Percentiles rank a stretch among this genome's conserved stretches.
Conservation (phyloP, 1,140 invertebrate species). For the Drosophila tristis region DNA sequence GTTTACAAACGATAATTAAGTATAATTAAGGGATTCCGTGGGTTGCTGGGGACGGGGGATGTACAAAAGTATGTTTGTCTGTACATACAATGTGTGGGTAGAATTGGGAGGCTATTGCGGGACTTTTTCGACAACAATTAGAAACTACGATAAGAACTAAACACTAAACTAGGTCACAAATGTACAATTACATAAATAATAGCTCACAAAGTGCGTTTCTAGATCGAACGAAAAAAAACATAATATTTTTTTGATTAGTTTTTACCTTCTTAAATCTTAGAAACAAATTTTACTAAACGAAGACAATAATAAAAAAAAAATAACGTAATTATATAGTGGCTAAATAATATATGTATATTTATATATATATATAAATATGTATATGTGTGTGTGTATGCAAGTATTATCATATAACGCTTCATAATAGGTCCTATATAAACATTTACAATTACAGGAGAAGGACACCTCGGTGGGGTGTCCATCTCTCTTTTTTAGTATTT, state of each 20-base stretch:
- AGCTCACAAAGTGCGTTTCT: slow-evolving; percentile 59
- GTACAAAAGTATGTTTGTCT: no score
- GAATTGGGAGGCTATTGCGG: slow-evolving; percentile 35
- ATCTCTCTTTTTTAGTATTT: slow-evolving; percentile 24
- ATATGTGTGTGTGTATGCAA: slow-evolving; percentile 56
- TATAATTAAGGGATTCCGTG: slow-evolving; percentile 54
- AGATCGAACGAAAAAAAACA: slow-evolving; percentile 57
- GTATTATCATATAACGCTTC: slow-evolving; percentile 72
- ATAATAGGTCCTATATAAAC: slow-evolving; percentile 73
- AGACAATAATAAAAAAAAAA: slow-evolving; percentile 44
- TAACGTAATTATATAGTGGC: slow-evolving; percentile 47
- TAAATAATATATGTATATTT: slow-evolving; percentile 40
- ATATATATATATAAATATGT: slow-evolving; percentile 41
- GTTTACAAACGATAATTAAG: slow-evolving; percentile 49
- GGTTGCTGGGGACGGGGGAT: slow-evolving; percentile 4
- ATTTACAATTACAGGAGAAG: slow-evolving; percentile 74
- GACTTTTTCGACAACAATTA: slow-evolving; percentile 64
- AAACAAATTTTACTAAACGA: slow-evolving; percentile 63
- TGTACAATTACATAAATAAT: slow-evolving; percentile 66
- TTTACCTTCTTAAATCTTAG: slow-evolving; percentile 72
- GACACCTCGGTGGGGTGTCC: slow-evolving; percentile 15
- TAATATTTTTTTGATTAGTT: slow-evolving; percentile 28
- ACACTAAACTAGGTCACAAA: slow-evolving; percentile 70
- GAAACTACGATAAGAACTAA: slow-evolving; percentile 77
- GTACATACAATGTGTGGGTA: no score